Evolutionary conservation across 2,113 vertebrate species (phyloP).

Genomic region (Neodontobutis hainanensis): DNA sequence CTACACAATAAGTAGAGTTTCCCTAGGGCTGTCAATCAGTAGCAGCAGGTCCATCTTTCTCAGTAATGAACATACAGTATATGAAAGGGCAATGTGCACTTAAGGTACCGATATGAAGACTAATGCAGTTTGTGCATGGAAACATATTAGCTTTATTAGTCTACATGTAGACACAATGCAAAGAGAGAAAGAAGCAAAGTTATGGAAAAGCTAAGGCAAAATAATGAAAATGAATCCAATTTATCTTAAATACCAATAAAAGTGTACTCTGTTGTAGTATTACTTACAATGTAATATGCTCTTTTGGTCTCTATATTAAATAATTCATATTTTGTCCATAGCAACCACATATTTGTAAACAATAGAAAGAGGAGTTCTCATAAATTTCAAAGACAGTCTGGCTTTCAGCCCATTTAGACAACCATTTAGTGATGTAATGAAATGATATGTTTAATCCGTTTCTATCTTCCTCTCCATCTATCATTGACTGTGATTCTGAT

Average conservation of each 20-base stretch:
- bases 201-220: too few relatives aligned
- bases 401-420: slow-evolving; percentile 52
- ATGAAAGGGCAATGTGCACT: slow-evolving; percentile 2
- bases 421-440: slow-evolving; percentile 61
- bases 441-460: slow-evolving; percentile 45
- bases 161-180: background rate
- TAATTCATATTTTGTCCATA: background rate
- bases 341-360: slow-evolving; percentile 11
- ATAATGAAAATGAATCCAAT: too few relatives aligned
- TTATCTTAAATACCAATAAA: too few relatives aligned
- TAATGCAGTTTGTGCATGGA: background rate
- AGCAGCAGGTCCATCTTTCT: background rate
- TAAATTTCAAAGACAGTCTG: slow-evolving; percentile 40
- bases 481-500: slow-evolving; percentile 51
- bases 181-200: too few relatives aligned
- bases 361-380: slow-evolving; percentile 24
- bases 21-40: slow-evolving; percentile 38
- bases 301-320: background rate
- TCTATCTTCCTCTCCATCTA: slow-evolving; percentile 43
- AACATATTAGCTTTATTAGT: background rate
- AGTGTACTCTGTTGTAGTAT: too few relatives aligned
- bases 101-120: background rate
- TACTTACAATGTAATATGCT: too few relatives aligned
- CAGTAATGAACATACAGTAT: background rate
- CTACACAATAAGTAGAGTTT: slow-evolving; percentile 43